phyloP scores from a whole-genome alignment of 2,113 vertebrate genomes.

The Tragelaphus scriptus region DNA sequence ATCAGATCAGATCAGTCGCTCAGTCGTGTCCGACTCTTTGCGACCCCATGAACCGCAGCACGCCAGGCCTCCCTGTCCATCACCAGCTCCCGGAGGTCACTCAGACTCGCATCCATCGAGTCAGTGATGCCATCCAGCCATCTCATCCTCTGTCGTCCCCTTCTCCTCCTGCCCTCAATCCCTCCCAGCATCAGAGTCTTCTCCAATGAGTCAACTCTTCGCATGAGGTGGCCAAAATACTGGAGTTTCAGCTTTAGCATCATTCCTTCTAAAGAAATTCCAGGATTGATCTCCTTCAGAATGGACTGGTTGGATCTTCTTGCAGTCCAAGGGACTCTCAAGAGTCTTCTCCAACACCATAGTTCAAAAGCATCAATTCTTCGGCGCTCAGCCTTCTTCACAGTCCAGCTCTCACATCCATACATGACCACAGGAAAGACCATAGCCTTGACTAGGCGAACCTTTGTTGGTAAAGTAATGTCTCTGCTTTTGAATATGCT shows the following conservation, averaged over 20 bases:
- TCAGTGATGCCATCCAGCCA: background rate
- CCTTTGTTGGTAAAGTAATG: background rate
- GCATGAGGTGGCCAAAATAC: background rate
- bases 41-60: background rate
- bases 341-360: background rate
- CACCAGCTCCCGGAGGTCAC: rapidly evolving
- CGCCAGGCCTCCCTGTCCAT: rapidly evolving
- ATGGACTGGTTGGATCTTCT: background rate
- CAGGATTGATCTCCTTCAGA: background rate
- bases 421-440: background rate
- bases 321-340: background rate
- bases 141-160: background rate
- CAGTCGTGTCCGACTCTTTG: background rate
- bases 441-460: background rate
- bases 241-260: background rate
- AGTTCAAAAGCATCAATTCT: background rate
- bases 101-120: background rate
- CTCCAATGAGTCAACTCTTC: background rate
- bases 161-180: background rate
- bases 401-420: background rate
- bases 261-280: background rate
- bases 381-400: background rate
- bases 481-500: background rate
- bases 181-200: background rate
- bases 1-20: too few relatives aligned